Base-by-base conservation (phyloP, 2,888 invertebrate species). In the Actias luna region DNA sequence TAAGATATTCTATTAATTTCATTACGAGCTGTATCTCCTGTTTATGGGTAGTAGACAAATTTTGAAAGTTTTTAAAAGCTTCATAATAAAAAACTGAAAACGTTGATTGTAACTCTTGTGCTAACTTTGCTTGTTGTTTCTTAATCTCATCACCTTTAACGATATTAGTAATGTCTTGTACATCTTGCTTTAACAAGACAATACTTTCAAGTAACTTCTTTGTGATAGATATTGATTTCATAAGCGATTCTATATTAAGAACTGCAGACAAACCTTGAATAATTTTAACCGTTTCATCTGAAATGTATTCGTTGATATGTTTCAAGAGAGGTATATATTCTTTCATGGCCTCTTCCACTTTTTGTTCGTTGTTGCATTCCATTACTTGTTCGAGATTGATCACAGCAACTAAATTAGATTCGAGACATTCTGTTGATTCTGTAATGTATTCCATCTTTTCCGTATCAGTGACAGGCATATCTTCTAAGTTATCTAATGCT, bases 151-250 rank as follows among this genome's bases (percentile, higher is more conserved):
- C 27, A 16, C 16, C 16, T 29, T 55, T 1, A 7, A 7, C 14
- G n/a, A 0, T 5, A 27, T 5, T 8, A 8, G 29, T 29, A n/a
- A 16, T 14, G 1, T 60, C 57, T 12, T 16, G 58, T 7, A 7
- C 16, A 29, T 35, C 7, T 31, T n/a, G 1, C 42, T 67, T 65
- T 10, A 59, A 42, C 5, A 62, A 60, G 5, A 60, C 14, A n/a
- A 82, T 67, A 36, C 35, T 68, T 33, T 77, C 68, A 5, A 68
- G 73, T 63, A 81, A 68, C 36, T 79, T 69, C 59, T 66, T 67
- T 5, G 79, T 80, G 35, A 76, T 57, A 2, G 12, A 16, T 14
- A 55, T 7, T 16, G 55, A 55, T n/a, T 29, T 29, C 5, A 16
- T 29, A 16, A 55, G 27, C 2, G 29, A 16, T n/a, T 29, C 55